Evolutionary conservation across 2,888 invertebrate species (phyloP).

Genomic region (Dynastes maya): DNA sequence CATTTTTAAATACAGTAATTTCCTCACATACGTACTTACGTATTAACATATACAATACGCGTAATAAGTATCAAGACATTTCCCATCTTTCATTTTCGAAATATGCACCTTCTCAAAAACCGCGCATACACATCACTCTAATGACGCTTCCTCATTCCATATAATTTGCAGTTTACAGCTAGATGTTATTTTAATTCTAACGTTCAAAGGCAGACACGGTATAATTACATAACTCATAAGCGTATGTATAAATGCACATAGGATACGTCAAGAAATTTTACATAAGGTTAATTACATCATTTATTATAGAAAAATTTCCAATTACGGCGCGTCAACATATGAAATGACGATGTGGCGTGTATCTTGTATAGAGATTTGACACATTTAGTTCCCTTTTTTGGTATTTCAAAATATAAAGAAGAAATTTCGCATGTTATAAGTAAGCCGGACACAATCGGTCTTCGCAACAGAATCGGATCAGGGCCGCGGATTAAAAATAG

Average conservation of each 20-base stretch:
- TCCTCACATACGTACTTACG: too few relatives aligned
- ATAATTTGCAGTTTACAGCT: slow-evolving; percentile 25
- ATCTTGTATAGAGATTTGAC: too few relatives aligned
- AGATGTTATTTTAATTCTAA: slow-evolving; percentile 29
- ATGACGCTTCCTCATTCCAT: slow-evolving; percentile 13
- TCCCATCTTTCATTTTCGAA: not conserved
- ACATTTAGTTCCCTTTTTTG: too few relatives aligned
- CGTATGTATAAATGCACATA: not conserved
- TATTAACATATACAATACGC: not conserved
- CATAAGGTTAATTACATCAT: slow-evolving; percentile 7
- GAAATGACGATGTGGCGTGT: too few relatives aligned
- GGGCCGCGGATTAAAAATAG: too few relatives aligned
- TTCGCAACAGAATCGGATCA: too few relatives aligned
- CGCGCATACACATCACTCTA: not conserved
- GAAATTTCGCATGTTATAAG: too few relatives aligned
- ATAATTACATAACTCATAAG: slow-evolving; percentile 18
- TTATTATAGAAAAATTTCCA: too few relatives aligned
- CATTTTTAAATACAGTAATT: too few relatives aligned
- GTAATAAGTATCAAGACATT: not conserved
- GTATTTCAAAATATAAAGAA: too few relatives aligned
- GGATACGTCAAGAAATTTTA: not conserved
- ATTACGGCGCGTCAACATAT: too few relatives aligned
- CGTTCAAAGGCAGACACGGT: slow-evolving; percentile 13
- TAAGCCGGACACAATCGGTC: too few relatives aligned
- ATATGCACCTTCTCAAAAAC: slow-evolving; percentile 24